Evolutionary conservation across 2,888 invertebrate species (phyloP).

Genomic region (Drosophila peninsularis): DNA sequence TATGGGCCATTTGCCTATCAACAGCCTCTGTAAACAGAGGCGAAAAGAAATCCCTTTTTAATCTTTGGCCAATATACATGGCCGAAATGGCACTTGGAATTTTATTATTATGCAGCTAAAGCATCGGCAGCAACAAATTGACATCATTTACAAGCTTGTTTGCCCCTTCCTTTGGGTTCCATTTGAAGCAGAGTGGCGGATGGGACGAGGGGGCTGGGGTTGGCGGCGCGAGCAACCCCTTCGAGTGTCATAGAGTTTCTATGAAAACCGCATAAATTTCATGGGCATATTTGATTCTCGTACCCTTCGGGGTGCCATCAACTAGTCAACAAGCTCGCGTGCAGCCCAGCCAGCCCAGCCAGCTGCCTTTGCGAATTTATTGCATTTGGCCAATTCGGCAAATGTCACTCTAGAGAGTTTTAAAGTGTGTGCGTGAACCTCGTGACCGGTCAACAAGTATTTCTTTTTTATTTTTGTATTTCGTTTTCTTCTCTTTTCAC

Average conservation of each 20-base stretch:
- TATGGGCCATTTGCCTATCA: slow-evolving; percentile 66
- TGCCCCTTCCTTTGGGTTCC: not conserved
- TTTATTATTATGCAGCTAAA: slow-evolving; percentile 75
- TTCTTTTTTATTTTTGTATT: slow-evolving; percentile 13
- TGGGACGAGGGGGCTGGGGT: not conserved
- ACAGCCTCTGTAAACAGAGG: slow-evolving; percentile 7
- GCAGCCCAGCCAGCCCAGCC: slow-evolving; percentile 33
- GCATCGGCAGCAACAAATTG: slow-evolving; percentile 66
- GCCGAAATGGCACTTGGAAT: slow-evolving; percentile 81
- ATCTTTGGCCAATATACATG: slow-evolving; percentile 73
- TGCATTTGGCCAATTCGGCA: slow-evolving; percentile 82
- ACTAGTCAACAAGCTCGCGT: slow-evolving; percentile 31
- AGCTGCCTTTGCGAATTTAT: slow-evolving; percentile 72
- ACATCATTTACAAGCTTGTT: slow-evolving; percentile 65
- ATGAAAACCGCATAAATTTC: slow-evolving; percentile 78
- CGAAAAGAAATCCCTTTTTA: slow-evolving; percentile 76
- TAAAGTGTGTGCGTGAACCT: slow-evolving; percentile 51
- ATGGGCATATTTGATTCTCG: slow-evolving; percentile 53
- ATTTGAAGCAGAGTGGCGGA: not conserved
- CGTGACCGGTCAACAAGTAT: slow-evolving; percentile 45
- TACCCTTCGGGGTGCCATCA: slow-evolving; percentile 66
- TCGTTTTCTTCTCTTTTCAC: slow-evolving; percentile 45
- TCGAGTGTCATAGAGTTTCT: slow-evolving; percentile 73
- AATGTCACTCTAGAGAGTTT: slow-evolving; percentile 84
- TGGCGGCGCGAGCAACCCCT: slow-evolving; percentile 47